Evolutionary conservation across 2,113 vertebrate genomes (phyloP).

Genomic region (Fulica atra): DNA sequence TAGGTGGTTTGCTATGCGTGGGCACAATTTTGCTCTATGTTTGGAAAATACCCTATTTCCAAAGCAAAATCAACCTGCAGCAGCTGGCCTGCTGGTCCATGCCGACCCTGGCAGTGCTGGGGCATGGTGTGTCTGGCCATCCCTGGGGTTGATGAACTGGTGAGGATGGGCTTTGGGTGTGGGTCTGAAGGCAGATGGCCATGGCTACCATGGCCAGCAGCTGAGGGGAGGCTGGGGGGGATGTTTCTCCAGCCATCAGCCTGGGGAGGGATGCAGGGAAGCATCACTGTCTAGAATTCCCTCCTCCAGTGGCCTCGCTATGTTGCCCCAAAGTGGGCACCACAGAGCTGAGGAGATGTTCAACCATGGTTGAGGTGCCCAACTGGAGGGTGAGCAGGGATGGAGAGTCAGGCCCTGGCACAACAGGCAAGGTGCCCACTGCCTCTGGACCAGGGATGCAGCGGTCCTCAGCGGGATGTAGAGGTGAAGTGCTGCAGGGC

Average conservation of each 20-base stretch:
- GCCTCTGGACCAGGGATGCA: background rate
- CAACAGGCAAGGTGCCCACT: background rate
- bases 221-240: background rate
- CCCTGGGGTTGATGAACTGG: fast-evolving
- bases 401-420: background rate
- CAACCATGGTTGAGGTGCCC: fast-evolving
- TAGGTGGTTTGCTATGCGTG: fast-evolving
- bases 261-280: too few species aligned
- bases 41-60: background rate
- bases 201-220: background rate
- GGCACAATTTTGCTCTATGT: fast-evolving
- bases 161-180: background rate
- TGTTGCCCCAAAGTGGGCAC: fast-evolving
- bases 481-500: slow-evolving; percentile 53
- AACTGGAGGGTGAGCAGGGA: background rate
- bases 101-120: background rate
- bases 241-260: background rate
- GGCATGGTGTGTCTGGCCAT: fast-evolving
- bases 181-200: too few species aligned
- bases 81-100: fast-evolving
- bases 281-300: background rate
- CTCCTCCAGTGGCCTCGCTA: fast-evolving
- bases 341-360: background rate
- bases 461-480: background rate
- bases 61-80: background rate